Evolutionary conservation across 2,888 invertebrate genomes (phyloP), one percentile per base, ranked within the genome.

Genomic region (Carcina quercana): DNA sequence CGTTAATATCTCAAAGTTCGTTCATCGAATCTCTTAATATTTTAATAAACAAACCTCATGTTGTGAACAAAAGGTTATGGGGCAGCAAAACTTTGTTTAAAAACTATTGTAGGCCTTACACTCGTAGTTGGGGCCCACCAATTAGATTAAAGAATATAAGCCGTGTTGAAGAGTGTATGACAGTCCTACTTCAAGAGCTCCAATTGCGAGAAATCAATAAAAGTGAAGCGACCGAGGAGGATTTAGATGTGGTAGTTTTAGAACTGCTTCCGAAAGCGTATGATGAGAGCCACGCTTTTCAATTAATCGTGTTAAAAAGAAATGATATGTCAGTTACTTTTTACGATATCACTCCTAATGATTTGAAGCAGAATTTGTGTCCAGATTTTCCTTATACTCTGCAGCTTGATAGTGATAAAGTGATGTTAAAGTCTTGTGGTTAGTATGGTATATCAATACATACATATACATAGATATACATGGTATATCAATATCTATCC

Each of bases 51-150:
- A 90, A 90, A 61, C 90, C 92, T 30, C 91, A 93, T 59, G 84
- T 91, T 34, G 72, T 92, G 4, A 93, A 93, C 66, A 88, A 89
- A 50, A 88, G 90, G 59, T 72, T 93, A 55, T 87, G 88, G 63
- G 89, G 89, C 10, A 59, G 58, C 30, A 84, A 71, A 52, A 41
- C 62, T 34, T 57, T 71, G 50, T 48, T 46, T 31, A 58, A 43
- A 42, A 34, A 34, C 25, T 20, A 15, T 27, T 59, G 47, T 34
- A 49, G 39, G 31, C 35, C 50, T 26, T 22, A 32, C n/a, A 11
- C 8, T 21, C 8, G 35, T 11, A 22, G 37, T 15, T 55, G 47
- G 50, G 22, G 41, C 11, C 34, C 47, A 28, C 54, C 55, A 11
- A 8, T 5, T 3, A 13, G 15, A 13, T n/a, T 36, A 3, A 25